phyloP scores from a whole-genome alignment of 2,888 invertebrate genomes.

The Temnothorax rugatulus region DNA sequence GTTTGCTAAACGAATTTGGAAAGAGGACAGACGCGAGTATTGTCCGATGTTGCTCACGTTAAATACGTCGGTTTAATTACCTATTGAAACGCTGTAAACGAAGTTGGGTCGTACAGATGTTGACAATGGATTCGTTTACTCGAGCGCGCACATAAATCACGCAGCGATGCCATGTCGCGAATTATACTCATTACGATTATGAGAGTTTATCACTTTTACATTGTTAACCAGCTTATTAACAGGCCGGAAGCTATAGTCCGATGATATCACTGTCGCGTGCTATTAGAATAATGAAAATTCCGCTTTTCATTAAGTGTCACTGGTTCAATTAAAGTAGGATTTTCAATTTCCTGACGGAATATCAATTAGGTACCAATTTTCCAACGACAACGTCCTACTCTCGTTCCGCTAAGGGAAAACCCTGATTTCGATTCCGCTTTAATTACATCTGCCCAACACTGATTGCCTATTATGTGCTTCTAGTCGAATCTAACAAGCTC shows the following conservation, averaged over 20 bases:
- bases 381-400: slow-evolving; percentile 39
- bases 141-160: slow-evolving; percentile 65
- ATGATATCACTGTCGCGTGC: slow-evolving; percentile 26
- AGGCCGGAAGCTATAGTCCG: neutral
- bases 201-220: slow-evolving; percentile 40
- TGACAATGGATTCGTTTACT: slow-evolving; percentile 68
- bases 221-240: slow-evolving; percentile 35
- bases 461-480: slow-evolving; percentile 65
- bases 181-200: slow-evolving; percentile 26
- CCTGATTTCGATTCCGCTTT: slow-evolving; percentile 62
- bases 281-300: slow-evolving; percentile 49
- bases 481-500: slow-evolving; percentile 48
- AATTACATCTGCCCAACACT: slow-evolving; percentile 65
- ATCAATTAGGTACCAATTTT: slow-evolving; percentile 66
- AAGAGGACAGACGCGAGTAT: slow-evolving; percentile 64
- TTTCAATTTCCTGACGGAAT: slow-evolving; percentile 64
- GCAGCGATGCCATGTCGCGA: neutral
- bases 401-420: slow-evolving; percentile 38
- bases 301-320: slow-evolving; percentile 57
- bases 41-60: slow-evolving; percentile 68
- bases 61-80: slow-evolving; percentile 74
- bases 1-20: slow-evolving; percentile 73
- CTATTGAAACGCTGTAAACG: slow-evolving; percentile 73
- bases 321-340: slow-evolving; percentile 57
- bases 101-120: slow-evolving; percentile 61